These are phyloP conservation scores for Drosophila repletoides DNA, from an alignment of 1,140 invertebrate species.

Conservation along the genomic window DNA sequence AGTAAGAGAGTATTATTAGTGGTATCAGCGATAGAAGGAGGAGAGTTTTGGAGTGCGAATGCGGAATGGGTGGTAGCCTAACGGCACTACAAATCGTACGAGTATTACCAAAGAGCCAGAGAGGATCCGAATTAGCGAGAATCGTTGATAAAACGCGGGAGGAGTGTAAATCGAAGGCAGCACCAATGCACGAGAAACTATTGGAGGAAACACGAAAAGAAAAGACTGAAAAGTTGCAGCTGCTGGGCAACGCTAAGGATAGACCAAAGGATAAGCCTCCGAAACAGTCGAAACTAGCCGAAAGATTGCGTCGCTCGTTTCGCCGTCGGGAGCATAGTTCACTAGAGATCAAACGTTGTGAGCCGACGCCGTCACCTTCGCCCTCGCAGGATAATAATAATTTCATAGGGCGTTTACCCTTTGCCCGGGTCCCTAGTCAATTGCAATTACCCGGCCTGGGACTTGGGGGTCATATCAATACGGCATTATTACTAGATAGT, in stretches of 20 bases:
- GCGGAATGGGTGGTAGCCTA: slow-evolving; percentile 81
- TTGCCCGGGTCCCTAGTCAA: slow-evolving; percentile 52
- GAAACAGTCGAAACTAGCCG: slow-evolving; percentile 74
- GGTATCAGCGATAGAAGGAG: too few species aligned
- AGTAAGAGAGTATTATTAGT: too few species aligned
- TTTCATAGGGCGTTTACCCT: slow-evolving; percentile 19
- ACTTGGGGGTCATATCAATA: slow-evolving; percentile 70
- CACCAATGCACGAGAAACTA: slow-evolving; percentile 77
- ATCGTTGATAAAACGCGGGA: slow-evolving; percentile 13
- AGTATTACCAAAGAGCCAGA: slow-evolving; percentile 55
- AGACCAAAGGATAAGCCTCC: slow-evolving; percentile 52
- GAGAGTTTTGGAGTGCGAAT: slow-evolving; percentile 27
- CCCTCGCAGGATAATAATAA: slow-evolving; percentile 42
- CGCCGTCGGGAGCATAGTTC: slow-evolving; percentile 70
- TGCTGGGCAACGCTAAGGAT: slow-evolving; percentile 60
- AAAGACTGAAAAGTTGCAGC: slow-evolving; percentile 70
- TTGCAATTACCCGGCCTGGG: slow-evolving; percentile 59
- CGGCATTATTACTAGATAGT: slow-evolving; percentile 70
- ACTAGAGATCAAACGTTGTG: slow-evolving; percentile 59
- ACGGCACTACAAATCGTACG: slow-evolving; percentile 66
- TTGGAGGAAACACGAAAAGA: slow-evolving; percentile 63
- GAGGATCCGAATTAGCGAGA: slow-evolving; percentile 9
- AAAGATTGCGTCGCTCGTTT: slow-evolving; percentile 69
- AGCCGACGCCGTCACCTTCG: slow-evolving; percentile 40
- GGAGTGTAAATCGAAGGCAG: slow-evolving; percentile 6